Conservation (phyloP, 2,113 vertebrate genomes). For the Nannospalax galili region DNA sequence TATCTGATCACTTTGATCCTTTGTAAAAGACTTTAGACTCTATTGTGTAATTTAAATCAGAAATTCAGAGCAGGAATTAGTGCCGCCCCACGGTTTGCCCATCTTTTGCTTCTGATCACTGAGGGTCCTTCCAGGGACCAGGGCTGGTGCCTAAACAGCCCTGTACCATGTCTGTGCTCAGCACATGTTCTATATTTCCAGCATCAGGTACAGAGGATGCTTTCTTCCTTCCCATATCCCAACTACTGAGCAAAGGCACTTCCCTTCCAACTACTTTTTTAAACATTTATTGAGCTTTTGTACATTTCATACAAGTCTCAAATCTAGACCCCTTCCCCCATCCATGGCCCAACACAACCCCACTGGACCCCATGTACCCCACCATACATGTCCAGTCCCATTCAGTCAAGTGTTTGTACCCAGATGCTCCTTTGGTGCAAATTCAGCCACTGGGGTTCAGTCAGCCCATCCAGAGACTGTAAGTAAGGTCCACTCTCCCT, state of each 20-base stretch:
- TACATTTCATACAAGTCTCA: too few species aligned
- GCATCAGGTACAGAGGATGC: background rate
- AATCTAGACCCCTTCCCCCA: too few species aligned
- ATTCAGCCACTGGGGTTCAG: too few species aligned
- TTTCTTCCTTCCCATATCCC: background rate
- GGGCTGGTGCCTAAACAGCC: background rate
- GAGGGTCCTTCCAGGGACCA: background rate
- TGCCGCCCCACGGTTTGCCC: constrained; percentile 71
- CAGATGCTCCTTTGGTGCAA: too few species aligned
- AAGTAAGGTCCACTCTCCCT: too few species aligned
- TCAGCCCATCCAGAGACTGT: too few species aligned
- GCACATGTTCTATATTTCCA: background rate
- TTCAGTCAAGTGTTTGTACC: too few species aligned
- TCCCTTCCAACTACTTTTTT: background rate
- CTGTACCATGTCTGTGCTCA: background rate
- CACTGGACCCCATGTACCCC: too few species aligned
- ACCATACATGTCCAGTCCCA: too few species aligned
- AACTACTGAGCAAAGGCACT: background rate
- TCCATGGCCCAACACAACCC: too few species aligned
- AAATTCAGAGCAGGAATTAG: constrained; percentile 66
- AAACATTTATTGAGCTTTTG: background rate
- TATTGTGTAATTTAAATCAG: constrained; percentile 75
- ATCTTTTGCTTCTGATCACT: constrained; percentile 67
- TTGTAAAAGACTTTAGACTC: constrained; percentile 76
- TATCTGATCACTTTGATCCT: constrained; percentile 80